Evolutionary conservation across 2,797 vertebrate species (phyloP), one percentile per base, ranked within the genome.

Genomic region (Merluccius polli): DNA sequence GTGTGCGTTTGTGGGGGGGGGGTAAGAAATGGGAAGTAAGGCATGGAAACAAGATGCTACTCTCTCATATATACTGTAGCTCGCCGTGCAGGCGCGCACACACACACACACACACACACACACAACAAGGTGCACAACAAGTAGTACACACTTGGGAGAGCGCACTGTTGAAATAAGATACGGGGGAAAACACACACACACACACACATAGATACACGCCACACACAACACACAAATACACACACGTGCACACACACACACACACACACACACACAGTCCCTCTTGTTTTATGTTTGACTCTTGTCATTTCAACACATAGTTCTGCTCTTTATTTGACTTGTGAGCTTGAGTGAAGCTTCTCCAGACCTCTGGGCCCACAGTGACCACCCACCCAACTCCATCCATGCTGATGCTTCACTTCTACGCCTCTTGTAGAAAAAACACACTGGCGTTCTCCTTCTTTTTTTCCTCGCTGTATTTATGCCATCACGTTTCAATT

Each of bases 401-500:
- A 83, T 85, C 87, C 86, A 81, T 85, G 84, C 82, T 89, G 82
- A 84, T 78, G 85, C 88, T 83, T 79, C 81, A 82, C 81, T 68
- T 33, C 4, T 21, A 72, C 59, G 7, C 59, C 59, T 0, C 10
- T 10, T 11, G 11, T 12, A 7, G 36, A 11, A 11, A 11, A 1
- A 38, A 38, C 4, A 70, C 30, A 31, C 16, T 32, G 18, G 8
- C 30, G 4, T 18, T 24, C 35, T 15, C 13, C 13, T 38, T n/a
- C 52, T 35, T 63, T 32, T n/a, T 5, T 24, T 63, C 31, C 15
- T 27, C 12, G 44, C 73, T 31, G 72, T 80, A 77, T 73, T 75
- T 32, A 16, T 74, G 41, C 74, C 79, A 83, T 67, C 27, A 59
- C 83, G 74, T 78, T 73, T 87, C 85, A 63, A 86, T 84, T 86